Evolutionary conservation across 2,888 invertebrate genomes (phyloP), one percentile per base, ranked within the genome.

Genomic region (Phragmatobia fuliginosa): DNA sequence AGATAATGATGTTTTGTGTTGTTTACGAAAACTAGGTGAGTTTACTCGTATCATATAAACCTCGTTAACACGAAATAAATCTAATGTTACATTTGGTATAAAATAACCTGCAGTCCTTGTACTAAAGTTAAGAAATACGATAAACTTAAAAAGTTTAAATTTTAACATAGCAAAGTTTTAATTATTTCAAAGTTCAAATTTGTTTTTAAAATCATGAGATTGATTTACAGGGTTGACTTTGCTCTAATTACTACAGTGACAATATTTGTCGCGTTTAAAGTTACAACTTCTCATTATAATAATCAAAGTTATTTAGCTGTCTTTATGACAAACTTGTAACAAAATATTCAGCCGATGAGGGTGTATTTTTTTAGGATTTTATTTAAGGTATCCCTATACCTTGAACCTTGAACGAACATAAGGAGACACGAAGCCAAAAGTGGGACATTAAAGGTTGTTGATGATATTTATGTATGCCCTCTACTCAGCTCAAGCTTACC

Each of bases 161-260:
- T 59, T 68, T 33, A 70, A 71, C 70, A 78, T 69, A 69, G 69
- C 67, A 69, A 76, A 76, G 71, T 80, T 80, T 76, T 75, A 76
- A 76, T 74, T 76, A 72, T 76, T 73, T 65, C 73, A n/a, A n/a
- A n/a, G n/a, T 75, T 67, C 64, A 68, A 71, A 78, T 75, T 67
- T 67, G 73, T 74, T 78, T 72, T 62, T 49, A 61, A 67, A 64
- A 68, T 68, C 70, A 16, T 16, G 56, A 52, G 72, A 74, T 78
- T 79, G 73, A 79, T 79, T 77, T 75, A 66, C 59, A 49, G 32
- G 67, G 67, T 59, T 63, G 59, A 71, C 59, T 62, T 56, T 56
- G 56, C 25, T 56, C 28, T 56, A 56, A 28, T 56, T 56, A 56
- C 14, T 28, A 28, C 56, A 56, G 16, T 56, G 56, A 28, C 25